phyloP scores from a whole-genome alignment of 2,797 vertebrate genomes.

The Gymnoscopelus microlampas region DNA sequence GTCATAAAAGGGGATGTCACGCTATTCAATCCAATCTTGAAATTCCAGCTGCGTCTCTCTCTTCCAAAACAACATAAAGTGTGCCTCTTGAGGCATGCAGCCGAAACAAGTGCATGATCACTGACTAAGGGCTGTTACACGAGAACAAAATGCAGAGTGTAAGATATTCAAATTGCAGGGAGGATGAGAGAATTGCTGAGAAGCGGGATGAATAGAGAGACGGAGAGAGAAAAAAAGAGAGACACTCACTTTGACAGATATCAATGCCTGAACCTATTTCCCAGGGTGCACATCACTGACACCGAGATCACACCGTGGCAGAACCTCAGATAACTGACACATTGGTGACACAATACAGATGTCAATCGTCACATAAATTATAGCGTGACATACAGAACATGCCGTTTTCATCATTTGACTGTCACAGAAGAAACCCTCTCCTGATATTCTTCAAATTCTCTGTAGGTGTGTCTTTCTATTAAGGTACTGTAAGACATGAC shows the following conservation, averaged over 20 bases:
- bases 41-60: too few relatives aligned
- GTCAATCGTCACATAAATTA: too few relatives aligned
- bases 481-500: too few relatives aligned
- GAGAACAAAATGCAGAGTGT: conserved; percentile 58
- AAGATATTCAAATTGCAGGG: conserved; percentile 48
- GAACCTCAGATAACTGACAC: conserved; percentile 31
- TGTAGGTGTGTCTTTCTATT: too few relatives aligned
- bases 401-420: too few relatives aligned
- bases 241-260: conserved; percentile 27
- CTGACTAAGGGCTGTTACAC: conserved; percentile 25
- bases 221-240: conserved; percentile 35
- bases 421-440: too few relatives aligned
- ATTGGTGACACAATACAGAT: too few relatives aligned
- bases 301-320: conserved; percentile 18
- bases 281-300: conserved; percentile 40
- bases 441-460: too few relatives aligned
- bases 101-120: conserved; percentile 53
- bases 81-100: conserved; percentile 35
- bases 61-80: too few relatives aligned
- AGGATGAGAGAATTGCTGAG: conserved; percentile 58
- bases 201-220: conserved; percentile 13
- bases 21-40: too few relatives aligned
- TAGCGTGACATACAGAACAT: too few relatives aligned
- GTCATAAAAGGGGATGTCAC: too few relatives aligned
- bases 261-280: conserved; percentile 51